Evolutionary conservation across 2,113 vertebrate genomes (phyloP).

Genomic region (Maccullochella peelii): DNA sequence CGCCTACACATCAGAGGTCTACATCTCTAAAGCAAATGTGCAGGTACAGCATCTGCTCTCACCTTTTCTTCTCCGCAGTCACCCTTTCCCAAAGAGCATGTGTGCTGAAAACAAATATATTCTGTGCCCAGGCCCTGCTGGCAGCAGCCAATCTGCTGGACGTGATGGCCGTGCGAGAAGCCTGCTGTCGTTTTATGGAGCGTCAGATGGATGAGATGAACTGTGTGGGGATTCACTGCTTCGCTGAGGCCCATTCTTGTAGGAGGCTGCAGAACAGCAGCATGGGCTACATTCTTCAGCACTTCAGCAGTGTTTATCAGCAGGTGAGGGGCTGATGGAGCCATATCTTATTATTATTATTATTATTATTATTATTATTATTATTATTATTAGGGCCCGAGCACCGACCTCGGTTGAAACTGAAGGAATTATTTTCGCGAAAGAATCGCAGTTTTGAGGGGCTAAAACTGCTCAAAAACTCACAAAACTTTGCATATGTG

Average conservation of each 20-base stretch:
- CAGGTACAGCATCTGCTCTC: slow-evolving; percentile 71
- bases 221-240: slow-evolving; percentile 88
- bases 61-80: not conserved
- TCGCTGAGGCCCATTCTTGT: slow-evolving; percentile 86
- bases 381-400: no score
- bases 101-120: not conserved
- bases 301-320: slow-evolving; percentile 81
- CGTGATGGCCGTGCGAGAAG: slow-evolving; percentile 85
- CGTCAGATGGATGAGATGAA: slow-evolving; percentile 88
- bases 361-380: no score
- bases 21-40: slow-evolving; percentile 86
- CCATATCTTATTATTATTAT: not conserved
- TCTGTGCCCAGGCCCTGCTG: slow-evolving; percentile 76
- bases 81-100: fast-evolving
- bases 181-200: slow-evolving; percentile 87
- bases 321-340: slow-evolving; percentile 73
- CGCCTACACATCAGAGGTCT: slow-evolving; percentile 86
- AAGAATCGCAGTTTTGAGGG: no score
- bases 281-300: slow-evolving; percentile 86
- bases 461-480: no score
- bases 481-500: no score
- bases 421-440: no score
- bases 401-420: no score
- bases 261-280: slow-evolving; percentile 82
- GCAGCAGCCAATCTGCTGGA: slow-evolving; percentile 87